phyloP scores from a whole-genome alignment of 1,140 invertebrate species.

The Stegodyphus dumicola region DNA sequence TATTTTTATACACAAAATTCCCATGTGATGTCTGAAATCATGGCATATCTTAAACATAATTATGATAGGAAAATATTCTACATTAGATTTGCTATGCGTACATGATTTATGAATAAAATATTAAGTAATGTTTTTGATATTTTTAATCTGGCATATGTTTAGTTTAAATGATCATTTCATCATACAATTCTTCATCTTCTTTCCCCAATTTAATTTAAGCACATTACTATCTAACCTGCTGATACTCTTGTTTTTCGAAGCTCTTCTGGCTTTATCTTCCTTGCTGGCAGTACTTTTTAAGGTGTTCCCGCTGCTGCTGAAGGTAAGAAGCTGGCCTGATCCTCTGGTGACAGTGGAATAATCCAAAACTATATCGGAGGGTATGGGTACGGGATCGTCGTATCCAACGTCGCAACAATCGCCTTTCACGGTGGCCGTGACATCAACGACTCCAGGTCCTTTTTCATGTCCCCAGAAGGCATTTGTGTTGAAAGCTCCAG shows the following conservation, averaged over 20 bases:
- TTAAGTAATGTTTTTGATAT: no score
- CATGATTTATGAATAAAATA: no score
- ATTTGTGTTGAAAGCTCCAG: constrained; percentile 32
- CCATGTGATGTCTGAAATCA: no score
- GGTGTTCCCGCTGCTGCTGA: constrained; percentile 46
- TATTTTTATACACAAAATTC: no score
- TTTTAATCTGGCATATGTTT: no score
- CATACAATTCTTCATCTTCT: background rate
- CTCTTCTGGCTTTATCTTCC: constrained; percentile 23
- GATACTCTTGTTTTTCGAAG: constrained; percentile 25
- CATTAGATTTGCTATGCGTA: no score
- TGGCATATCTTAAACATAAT: no score
- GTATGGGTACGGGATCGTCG: background rate
- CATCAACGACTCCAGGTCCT: constrained; percentile 3
- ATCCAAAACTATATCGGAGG: constrained; percentile 14
- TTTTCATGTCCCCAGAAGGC: constrained; percentile 45
- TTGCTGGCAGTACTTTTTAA: constrained; percentile 30
- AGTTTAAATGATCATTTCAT: background rate
- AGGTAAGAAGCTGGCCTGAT: constrained; percentile 34
- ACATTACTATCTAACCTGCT: constrained; percentile 17
- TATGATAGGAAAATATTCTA: no score
- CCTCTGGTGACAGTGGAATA: constrained; percentile 15
- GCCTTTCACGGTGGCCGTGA: constrained; percentile 22
- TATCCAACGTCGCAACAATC: constrained; percentile 23
- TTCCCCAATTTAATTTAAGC: no score